A percentile compares a stretch with the other conserved stretches of the same genome.
Evolutionary conservation across 2,113 vertebrate genomes (phyloP).

Genomic region (Rostratula benghalensis): DNA sequence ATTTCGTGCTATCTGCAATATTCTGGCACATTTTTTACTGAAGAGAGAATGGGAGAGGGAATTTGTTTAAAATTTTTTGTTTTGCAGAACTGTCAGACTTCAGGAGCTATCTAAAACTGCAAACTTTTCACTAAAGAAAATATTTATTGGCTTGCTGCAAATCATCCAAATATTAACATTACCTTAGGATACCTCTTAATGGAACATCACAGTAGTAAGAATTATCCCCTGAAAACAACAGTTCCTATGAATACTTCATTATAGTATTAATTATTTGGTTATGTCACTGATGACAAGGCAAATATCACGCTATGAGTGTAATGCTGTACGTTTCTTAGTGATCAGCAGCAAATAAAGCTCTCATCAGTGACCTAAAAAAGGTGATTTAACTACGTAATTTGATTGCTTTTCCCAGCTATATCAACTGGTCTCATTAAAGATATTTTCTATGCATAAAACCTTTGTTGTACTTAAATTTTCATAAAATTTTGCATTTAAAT

Average conservation of each 20-base stretch:
- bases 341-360: neutral
- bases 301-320: neutral
- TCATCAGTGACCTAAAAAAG: neutral
- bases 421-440: neutral
- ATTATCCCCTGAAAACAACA: neutral
- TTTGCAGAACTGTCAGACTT: neutral
- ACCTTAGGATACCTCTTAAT: neutral
- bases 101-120: neutral
- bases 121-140: neutral
- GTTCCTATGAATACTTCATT: neutral
- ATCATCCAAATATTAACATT: neutral
- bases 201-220: neutral
- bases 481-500: neutral
- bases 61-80: neutral
- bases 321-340: neutral
- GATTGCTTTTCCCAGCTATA: neutral
- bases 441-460: neutral
- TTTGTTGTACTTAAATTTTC: neutral
- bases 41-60: neutral
- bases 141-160: neutral
- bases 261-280: neutral
- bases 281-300: neutral
- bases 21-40: neutral
- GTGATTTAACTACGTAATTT: neutral
- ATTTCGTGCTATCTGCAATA: neutral